Conservation (phyloP, 2,113 vertebrate genomes). For the Poecilia latipinna region DNA sequence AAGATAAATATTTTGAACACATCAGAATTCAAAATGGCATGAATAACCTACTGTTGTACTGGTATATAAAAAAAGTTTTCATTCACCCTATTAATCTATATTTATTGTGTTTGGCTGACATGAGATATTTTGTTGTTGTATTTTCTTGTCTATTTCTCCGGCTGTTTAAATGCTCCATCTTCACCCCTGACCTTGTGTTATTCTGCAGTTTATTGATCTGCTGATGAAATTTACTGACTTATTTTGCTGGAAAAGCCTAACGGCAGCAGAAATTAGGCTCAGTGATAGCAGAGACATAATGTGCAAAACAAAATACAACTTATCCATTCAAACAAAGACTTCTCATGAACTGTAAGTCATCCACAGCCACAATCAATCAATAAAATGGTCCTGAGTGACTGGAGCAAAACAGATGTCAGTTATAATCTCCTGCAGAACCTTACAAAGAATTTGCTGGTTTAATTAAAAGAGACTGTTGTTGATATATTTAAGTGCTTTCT, state of each 20-base stretch:
- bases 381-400: slow-evolving; percentile 39
- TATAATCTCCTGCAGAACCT: slow-evolving; percentile 12
- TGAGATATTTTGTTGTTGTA: neutral
- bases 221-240: neutral
- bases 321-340: neutral
- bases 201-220: neutral
- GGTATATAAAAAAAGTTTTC: neutral
- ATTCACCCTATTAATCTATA: neutral
- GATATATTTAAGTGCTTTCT: neutral
- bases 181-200: neutral
- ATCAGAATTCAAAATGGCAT: neutral
- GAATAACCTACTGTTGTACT: neutral
- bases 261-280: neutral
- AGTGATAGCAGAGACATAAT: neutral
- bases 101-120: neutral
- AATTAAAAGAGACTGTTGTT: too few species aligned
- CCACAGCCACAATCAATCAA: neutral
- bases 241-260: neutral
- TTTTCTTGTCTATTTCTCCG: neutral
- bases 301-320: neutral
- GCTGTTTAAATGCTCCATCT: neutral
- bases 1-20: neutral
- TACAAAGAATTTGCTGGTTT: neutral
- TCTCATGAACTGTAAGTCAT: slow-evolving; percentile 3
- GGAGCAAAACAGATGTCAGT: slow-evolving; percentile 17